Evolutionary conservation across 2,888 invertebrate genomes (phyloP).

Genomic region (Salticus scenicus): DNA sequence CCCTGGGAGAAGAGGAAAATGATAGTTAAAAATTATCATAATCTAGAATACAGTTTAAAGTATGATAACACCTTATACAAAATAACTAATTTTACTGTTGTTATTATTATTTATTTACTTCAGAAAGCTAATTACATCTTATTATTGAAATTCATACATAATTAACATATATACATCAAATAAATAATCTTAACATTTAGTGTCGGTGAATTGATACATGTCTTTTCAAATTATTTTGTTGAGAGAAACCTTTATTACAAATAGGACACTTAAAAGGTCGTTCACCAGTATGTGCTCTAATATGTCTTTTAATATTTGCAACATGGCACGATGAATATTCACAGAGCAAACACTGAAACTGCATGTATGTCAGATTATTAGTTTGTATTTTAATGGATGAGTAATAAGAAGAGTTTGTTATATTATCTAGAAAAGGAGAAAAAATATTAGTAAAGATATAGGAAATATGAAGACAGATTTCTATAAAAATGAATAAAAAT

Average conservation of each 20-base stretch:
- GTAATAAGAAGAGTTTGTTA: neutral
- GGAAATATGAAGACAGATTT: no score
- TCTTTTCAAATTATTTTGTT: neutral
- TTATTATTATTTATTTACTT: no score
- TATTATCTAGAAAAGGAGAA: neutral
- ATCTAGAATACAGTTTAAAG: no score
- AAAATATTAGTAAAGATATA: neutral
- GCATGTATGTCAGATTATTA: neutral
- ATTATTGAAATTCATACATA: no score
- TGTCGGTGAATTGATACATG: neutral
- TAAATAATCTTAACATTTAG: no score
- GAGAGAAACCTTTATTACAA: neutral
- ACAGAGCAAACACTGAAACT: neutral
- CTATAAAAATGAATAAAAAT: no score
- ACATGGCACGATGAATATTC: neutral
- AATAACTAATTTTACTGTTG: no score
- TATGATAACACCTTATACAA: no score
- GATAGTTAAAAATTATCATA: no score
- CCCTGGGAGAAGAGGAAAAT: no score
- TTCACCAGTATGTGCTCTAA: neutral
- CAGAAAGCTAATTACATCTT: no score
- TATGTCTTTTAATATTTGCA: neutral
- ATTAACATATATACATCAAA: no score
- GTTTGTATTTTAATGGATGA: neutral
- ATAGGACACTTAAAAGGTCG: neutral